These are phyloP conservation scores for Leucoraja erinaceus DNA, from an alignment of 2,113 vertebrate species.

Conservation along the genomic window DNA sequence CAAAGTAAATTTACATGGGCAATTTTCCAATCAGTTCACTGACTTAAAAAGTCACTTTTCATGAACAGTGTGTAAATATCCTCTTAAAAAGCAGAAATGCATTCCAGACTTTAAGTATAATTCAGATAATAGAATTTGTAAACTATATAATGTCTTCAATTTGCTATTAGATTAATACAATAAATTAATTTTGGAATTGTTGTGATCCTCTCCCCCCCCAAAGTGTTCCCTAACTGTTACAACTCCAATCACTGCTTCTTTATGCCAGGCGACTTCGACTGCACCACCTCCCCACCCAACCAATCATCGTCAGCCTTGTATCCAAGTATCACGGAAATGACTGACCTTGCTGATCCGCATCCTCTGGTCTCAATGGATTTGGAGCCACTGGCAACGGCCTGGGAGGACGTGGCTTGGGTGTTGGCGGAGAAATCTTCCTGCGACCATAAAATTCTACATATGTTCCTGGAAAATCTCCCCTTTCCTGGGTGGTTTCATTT, in stretches of 20 bases:
- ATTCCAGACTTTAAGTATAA: background rate
- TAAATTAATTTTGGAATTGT: background rate
- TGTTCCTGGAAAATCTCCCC: conserved; percentile 94
- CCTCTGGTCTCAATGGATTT: conserved; percentile 65
- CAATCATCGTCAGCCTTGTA: background rate
- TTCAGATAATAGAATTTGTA: background rate
- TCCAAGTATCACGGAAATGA: conserved; percentile 30
- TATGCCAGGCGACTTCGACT: no score
- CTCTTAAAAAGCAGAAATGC: background rate
- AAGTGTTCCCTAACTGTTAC: background rate
- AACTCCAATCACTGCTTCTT: no score
- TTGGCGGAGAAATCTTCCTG: conserved; percentile 88
- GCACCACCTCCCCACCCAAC: no score
- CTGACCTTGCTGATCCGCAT: conserved; percentile 81
- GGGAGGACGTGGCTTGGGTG: conserved; percentile 86
- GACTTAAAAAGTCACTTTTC: background rate
- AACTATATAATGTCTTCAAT: background rate
- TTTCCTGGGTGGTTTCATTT: conserved; percentile 91
- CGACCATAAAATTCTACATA: conserved; percentile 91
- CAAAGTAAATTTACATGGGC: background rate
- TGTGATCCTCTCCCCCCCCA: no score
- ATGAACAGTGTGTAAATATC: background rate
- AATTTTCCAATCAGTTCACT: background rate
- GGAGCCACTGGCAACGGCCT: conserved; percentile 89
- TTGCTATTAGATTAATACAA: background rate